These are phyloP conservation scores for Lucifuga dentata DNA, from an alignment of 2,113 vertebrate species.

Conservation along the genomic window DNA sequence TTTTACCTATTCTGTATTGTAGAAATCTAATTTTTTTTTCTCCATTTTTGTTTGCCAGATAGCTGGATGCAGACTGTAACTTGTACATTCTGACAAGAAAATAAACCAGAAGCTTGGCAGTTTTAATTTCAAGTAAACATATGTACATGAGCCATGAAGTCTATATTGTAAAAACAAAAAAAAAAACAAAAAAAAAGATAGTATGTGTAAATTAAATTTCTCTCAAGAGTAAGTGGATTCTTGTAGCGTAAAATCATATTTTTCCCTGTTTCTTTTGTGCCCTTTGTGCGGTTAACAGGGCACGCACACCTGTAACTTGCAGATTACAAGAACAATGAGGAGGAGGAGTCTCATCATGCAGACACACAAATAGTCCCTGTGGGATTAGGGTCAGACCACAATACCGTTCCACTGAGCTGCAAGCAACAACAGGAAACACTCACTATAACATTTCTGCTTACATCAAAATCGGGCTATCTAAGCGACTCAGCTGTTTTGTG, in stretches of 20 bases:
- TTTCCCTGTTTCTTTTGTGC: background rate
- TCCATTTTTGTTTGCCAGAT: too few relatives aligned
- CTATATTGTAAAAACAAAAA: too few relatives aligned
- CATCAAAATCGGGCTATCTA: background rate
- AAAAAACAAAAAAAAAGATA: too few relatives aligned
- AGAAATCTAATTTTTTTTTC: too few relatives aligned
- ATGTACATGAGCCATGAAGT: too few relatives aligned
- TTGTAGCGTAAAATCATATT: background rate
- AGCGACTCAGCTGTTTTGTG: background rate
- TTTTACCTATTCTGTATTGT: too few relatives aligned
- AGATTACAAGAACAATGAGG: conserved; percentile 63
- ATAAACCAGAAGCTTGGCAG: too few relatives aligned
- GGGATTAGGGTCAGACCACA: conserved; percentile 75
- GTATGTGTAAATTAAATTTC: too few relatives aligned
- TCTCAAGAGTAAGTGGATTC: background rate
- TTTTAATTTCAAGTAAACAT: too few relatives aligned
- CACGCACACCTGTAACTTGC: conserved; percentile 54
- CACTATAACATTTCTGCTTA: background rate
- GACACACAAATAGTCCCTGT: conserved; percentile 49
- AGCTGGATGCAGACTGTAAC: too few relatives aligned
- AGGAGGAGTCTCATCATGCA: conserved; percentile 29
- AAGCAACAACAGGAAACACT: conserved; percentile 32
- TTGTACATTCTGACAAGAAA: too few relatives aligned
- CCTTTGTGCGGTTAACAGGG: background rate
- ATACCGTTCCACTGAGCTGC: conserved; percentile 56